A percentile compares a stretch with the other conserved stretches of the same genome.
These are phyloP conservation scores for Cephonodes hylas DNA, from an alignment of 2,888 invertebrate species.

Conservation along the genomic window DNA sequence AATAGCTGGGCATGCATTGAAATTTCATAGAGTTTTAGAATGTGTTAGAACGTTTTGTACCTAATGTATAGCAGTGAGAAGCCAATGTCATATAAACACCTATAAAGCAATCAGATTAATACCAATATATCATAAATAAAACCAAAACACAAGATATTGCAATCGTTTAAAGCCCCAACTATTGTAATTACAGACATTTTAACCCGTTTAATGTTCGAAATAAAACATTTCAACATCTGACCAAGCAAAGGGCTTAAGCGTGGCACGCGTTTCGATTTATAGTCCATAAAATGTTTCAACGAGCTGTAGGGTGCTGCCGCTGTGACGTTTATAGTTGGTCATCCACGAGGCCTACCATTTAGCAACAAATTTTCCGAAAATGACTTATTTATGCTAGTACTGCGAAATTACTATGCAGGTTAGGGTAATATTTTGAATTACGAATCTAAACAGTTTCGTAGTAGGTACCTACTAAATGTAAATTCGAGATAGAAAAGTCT, in stretches of 20 bases:
- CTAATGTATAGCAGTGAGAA: too few species aligned
- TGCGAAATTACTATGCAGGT: background rate
- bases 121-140: too few species aligned
- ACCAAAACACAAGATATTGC: background rate
- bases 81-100: too few species aligned
- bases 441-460: too few species aligned
- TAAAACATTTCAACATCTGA: constrained; percentile 46
- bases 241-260: constrained; percentile 52
- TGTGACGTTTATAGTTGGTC: constrained; percentile 61
- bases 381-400: background rate
- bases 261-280: constrained; percentile 56
- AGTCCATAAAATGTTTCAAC: constrained; percentile 67
- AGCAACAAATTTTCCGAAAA: background rate
- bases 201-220: constrained; percentile 39
- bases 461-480: too few species aligned
- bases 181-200: constrained; percentile 23
- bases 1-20: too few species aligned
- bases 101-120: too few species aligned
- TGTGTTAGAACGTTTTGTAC: too few species aligned
- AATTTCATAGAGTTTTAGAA: too few species aligned
- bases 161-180: background rate
- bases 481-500: too few species aligned
- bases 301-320: constrained; percentile 52
- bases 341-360: constrained; percentile 40
- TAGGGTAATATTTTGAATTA: background rate